Evolutionary conservation across 1,140 invertebrate genomes (phyloP).

Genomic region (Bathynomus jamesi): DNA sequence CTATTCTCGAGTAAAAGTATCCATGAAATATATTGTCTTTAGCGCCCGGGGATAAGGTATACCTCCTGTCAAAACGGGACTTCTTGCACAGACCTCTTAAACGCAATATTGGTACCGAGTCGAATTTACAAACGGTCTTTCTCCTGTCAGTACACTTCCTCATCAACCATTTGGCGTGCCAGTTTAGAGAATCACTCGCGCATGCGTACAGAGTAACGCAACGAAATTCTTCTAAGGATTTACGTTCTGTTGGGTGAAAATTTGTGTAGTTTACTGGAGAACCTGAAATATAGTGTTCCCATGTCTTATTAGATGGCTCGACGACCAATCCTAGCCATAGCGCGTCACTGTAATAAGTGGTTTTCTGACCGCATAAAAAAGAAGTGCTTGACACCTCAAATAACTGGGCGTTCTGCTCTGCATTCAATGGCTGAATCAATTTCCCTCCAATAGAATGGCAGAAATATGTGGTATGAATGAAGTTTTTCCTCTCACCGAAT

Average conservation of each 20-base stretch:
- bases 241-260: not conserved
- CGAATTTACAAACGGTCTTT: conserved; percentile 6
- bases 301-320: not conserved
- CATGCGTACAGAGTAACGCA: conserved; percentile 12
- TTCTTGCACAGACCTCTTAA: conserved; percentile 19
- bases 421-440: conserved; percentile 6
- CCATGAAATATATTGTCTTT: conserved; percentile 7
- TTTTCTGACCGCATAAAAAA: not conserved
- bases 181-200: not conserved
- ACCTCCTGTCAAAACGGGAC: conserved; percentile 16
- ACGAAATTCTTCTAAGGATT: not conserved
- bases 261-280: not conserved
- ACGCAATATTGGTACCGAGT: not conserved
- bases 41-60: not conserved
- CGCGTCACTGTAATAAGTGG: conserved; percentile 9
- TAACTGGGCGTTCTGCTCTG: conserved; percentile 12
- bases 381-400: conserved; percentile 2
- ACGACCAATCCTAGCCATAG: conserved; percentile 6
- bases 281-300: not conserved
- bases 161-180: conserved; percentile 12
- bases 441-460: conserved; percentile 4
- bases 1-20: conserved; percentile 11
- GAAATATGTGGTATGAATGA: conserved; percentile 5
- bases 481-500: conserved; percentile 6
- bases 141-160: conserved; percentile 3